Percentiles rank a stretch among this genome's conserved stretches.
phyloP scores from a whole-genome alignment of 2,113 vertebrate species.

The Ivindomyrus marchei region DNA sequence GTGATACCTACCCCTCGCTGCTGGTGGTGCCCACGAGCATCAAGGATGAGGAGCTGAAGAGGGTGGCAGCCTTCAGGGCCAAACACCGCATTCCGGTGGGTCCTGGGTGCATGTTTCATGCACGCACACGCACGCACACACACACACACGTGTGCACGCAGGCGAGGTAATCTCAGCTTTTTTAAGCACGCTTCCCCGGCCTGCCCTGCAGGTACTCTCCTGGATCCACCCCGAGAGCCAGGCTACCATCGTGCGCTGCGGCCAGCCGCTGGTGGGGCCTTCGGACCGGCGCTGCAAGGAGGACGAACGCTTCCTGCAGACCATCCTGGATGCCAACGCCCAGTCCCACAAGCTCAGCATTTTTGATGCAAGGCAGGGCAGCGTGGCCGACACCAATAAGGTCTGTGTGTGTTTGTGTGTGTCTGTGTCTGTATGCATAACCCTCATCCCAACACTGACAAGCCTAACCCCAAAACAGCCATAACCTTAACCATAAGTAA shows the following conservation, averaged over 20 bases:
- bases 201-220: constrained; percentile 70
- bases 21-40: constrained; percentile 87
- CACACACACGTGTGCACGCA: no score
- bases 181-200: not conserved
- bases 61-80: constrained; percentile 80
- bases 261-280: constrained; percentile 85
- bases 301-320: constrained; percentile 88
- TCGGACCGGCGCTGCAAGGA: constrained; percentile 88
- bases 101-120: constrained; percentile 22
- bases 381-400: constrained; percentile 85
- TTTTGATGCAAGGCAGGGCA: constrained; percentile 86
- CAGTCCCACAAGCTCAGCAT: constrained; percentile 92
- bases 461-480: not conserved
- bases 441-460: not conserved
- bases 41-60: constrained; percentile 79
- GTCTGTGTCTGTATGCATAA: not conserved
- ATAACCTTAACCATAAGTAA: not conserved
- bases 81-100: constrained; percentile 90
- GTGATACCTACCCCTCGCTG: constrained; percentile 85
- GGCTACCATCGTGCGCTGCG: constrained; percentile 84
- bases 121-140: no score
- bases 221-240: constrained; percentile 98
- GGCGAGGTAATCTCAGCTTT: not conserved
- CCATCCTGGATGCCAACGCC: constrained; percentile 94
- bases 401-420: constrained; percentile 42